Percentiles rank a stretch among this genome's conserved stretches.
Evolutionary conservation across 2,888 invertebrate species (phyloP).

Genomic region (Agrotis segetum): DNA sequence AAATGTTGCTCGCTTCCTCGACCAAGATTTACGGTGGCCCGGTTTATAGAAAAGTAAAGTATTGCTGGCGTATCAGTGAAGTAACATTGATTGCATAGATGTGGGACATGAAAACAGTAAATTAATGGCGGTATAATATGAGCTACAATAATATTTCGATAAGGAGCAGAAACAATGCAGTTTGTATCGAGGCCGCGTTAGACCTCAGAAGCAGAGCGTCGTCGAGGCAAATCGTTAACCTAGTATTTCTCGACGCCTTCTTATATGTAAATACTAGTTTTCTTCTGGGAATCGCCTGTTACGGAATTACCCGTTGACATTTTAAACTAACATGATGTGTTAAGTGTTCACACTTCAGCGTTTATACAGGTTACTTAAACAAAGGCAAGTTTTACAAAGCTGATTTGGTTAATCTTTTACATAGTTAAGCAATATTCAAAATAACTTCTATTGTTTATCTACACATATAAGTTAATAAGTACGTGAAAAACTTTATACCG

Average conservation of each 20-base stretch:
- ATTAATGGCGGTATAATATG: constrained; percentile 73
- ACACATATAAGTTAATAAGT: too few species aligned
- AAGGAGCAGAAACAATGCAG: constrained; percentile 80
- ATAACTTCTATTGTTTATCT: neutral
- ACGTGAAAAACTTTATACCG: too few species aligned
- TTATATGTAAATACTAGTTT: constrained; percentile 54
- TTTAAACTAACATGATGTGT: constrained; percentile 38
- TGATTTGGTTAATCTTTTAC: neutral
- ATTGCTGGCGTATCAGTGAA: constrained; percentile 57
- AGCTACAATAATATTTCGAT: constrained; percentile 78
- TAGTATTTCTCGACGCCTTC: constrained; percentile 69
- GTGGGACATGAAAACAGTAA: constrained; percentile 81
- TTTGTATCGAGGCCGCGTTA: constrained; percentile 77
- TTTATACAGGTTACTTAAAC: neutral
- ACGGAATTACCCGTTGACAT: constrained; percentile 33
- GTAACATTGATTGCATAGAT: constrained; percentile 75
- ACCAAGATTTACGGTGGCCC: constrained; percentile 24
- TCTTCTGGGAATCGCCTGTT: constrained; percentile 39
- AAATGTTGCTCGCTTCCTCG: constrained; percentile 24
- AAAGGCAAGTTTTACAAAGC: neutral
- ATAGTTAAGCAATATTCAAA: neutral
- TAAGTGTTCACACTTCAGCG: constrained; percentile 29
- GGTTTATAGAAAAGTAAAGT: constrained; percentile 47
- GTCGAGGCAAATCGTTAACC: constrained; percentile 82
- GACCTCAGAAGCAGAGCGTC: constrained; percentile 74